Evolutionary conservation across 2,797 vertebrate species (phyloP).

Genomic region (Denticeps clupeoides): DNA sequence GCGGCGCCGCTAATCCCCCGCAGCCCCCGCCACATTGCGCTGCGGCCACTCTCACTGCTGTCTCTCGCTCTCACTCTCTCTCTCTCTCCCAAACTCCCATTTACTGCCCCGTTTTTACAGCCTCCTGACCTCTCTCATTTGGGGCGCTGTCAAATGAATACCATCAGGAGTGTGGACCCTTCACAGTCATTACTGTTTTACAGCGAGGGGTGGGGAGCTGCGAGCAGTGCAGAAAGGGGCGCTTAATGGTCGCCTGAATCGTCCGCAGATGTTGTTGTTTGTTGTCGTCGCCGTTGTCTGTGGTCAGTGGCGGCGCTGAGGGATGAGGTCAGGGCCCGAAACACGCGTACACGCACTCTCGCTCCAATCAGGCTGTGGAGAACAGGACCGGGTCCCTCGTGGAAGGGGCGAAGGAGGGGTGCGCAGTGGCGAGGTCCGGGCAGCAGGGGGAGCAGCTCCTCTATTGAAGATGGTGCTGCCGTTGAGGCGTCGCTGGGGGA

Average conservation of each 20-base stretch:
- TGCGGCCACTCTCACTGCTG: too few relatives aligned
- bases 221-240: not conserved
- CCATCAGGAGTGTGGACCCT: slow-evolving; percentile 9
- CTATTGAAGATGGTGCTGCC: slow-evolving; percentile 69
- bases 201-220: not conserved
- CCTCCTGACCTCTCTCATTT: slow-evolving; percentile 15
- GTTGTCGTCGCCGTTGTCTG: not conserved
- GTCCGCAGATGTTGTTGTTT: slow-evolving; percentile 4
- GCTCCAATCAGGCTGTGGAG: not conserved
- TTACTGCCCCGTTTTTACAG: slow-evolving; percentile 10
- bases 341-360: slow-evolving; percentile 1
- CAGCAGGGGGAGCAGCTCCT: slow-evolving; percentile 97
- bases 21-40: too few relatives aligned
- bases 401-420: slow-evolving; percentile 36
- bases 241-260: not conserved
- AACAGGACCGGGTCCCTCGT: not conserved
- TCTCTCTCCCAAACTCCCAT: slow-evolving; percentile 5
- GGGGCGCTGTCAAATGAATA: slow-evolving; percentile 19
- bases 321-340: slow-evolving; percentile 3
- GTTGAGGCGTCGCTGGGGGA: too few relatives aligned
- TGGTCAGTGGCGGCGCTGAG: not conserved
- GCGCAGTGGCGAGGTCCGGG: slow-evolving; percentile 63
- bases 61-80: slow-evolving; percentile 2
- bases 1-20: too few relatives aligned
- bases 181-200: slow-evolving; percentile 5